Percentiles rank a stretch among this genome's conserved stretches.
Conservation (phyloP, 2,113 vertebrate species). For the Lophotis ruficrista region DNA sequence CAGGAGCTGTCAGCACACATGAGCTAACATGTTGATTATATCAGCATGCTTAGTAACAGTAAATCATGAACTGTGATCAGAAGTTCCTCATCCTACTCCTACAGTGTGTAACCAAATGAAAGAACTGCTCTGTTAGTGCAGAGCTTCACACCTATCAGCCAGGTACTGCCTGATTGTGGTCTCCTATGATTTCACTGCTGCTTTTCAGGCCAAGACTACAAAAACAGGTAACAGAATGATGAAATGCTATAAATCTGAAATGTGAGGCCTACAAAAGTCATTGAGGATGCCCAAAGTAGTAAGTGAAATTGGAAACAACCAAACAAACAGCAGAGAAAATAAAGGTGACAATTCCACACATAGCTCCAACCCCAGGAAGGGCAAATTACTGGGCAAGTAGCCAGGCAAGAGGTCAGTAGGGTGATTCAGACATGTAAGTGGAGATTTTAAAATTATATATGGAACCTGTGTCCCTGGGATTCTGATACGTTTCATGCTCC, state of each 20-base stretch:
- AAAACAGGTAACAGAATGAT: background rate
- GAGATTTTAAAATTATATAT: background rate
- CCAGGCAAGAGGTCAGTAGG: background rate
- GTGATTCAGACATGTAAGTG: background rate
- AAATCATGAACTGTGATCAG: background rate
- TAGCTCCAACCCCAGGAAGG: background rate
- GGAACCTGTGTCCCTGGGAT: fast-evolving
- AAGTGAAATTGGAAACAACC: background rate
- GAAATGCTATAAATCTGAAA: background rate
- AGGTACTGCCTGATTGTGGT: background rate
- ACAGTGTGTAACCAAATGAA: background rate
- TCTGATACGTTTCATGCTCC: background rate
- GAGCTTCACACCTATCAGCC: background rate
- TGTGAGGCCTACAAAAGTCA: background rate
- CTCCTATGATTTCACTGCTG: fast-evolving
- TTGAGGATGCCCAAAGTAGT: background rate
- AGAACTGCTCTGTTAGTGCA: background rate
- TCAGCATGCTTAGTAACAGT: background rate
- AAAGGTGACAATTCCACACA: background rate
- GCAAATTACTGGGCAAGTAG: background rate
- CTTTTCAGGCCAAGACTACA: background rate
- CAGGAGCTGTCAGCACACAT: background rate
- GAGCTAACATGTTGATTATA: background rate
- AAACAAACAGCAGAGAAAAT: background rate
- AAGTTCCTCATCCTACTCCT: background rate